phyloP scores from a whole-genome alignment of 2,113 vertebrate genomes.

The Hippoglossus stenolepis region DNA sequence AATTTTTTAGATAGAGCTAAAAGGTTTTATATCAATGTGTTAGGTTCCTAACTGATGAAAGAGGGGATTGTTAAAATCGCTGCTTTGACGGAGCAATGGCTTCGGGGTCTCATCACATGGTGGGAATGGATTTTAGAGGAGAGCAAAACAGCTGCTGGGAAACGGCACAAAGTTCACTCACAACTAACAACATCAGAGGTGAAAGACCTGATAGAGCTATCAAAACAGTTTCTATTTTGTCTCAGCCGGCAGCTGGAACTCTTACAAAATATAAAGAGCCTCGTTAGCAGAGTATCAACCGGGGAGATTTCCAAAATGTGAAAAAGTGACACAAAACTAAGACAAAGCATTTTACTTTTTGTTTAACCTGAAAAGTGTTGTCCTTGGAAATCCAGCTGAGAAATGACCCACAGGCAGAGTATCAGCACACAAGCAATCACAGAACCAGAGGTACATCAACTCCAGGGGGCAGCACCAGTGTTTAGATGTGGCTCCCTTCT shows the following conservation, averaged over 20 bases:
- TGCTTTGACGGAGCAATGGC: background rate
- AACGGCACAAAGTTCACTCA: background rate
- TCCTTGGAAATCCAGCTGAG: too few relatives aligned
- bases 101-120: conserved; percentile 50
- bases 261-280: background rate
- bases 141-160: conserved; percentile 21
- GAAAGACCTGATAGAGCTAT: background rate
- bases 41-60: background rate
- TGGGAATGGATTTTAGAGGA: background rate
- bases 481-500: too few relatives aligned
- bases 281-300: background rate
- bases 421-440: background rate
- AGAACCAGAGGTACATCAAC: too few relatives aligned
- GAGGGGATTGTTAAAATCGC: conserved; percentile 6
- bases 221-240: background rate
- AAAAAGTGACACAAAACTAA: background rate
- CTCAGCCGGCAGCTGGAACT: background rate
- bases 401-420: too few relatives aligned
- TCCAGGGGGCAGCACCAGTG: too few relatives aligned
- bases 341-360: background rate
- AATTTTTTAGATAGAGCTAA: background rate
- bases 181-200: background rate
- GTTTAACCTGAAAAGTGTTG: too few relatives aligned
- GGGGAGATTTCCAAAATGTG: too few relatives aligned
- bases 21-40: background rate